Evolutionary conservation across 37 sponge, comb jelly and placozoan species (phyloP).

Genomic region (Petrosia ficiformis): DNA sequence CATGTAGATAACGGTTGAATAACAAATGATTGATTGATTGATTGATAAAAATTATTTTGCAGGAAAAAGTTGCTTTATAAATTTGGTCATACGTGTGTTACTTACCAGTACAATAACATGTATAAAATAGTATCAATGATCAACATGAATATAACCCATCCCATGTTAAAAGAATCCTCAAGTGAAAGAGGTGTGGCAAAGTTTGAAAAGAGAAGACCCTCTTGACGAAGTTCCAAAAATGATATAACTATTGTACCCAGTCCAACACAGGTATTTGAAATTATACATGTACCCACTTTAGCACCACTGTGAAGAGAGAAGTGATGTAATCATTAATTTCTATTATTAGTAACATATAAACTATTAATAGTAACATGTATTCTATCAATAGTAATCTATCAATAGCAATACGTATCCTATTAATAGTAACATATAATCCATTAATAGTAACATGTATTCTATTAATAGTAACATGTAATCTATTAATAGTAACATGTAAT

Average conservation of each 20-base stretch:
- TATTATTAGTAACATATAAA: not conserved
- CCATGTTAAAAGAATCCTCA: slow-evolving; percentile 58
- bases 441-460: no score
- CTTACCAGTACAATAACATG: slow-evolving; percentile 64
- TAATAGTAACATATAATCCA: no score
- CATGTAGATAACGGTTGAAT: no score
- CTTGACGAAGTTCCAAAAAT: slow-evolving; percentile 7
- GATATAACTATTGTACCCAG: not conserved
- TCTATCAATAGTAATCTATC: not conserved
- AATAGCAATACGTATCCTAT: no score
- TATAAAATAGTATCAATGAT: slow-evolving; percentile 52
- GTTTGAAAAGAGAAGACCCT: slow-evolving; percentile 57
- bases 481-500: no score
- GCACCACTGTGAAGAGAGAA: not conserved
- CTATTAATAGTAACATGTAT: no score
- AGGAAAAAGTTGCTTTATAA: no score
- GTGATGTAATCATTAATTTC: not conserved
- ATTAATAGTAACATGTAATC: no score
- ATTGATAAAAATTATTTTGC: no score
- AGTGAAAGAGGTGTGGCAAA: slow-evolving; percentile 22
- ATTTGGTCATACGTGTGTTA: not conserved
- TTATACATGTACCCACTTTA: not conserved
- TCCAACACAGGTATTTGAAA: slow-evolving; percentile 23
- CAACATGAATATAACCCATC: slow-evolving; percentile 52
- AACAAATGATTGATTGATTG: no score